Evolutionary conservation across 1,140 invertebrate genomes (phyloP), one percentile per base, ranked within the genome.

Genomic region (Drosophila repleta): DNA sequence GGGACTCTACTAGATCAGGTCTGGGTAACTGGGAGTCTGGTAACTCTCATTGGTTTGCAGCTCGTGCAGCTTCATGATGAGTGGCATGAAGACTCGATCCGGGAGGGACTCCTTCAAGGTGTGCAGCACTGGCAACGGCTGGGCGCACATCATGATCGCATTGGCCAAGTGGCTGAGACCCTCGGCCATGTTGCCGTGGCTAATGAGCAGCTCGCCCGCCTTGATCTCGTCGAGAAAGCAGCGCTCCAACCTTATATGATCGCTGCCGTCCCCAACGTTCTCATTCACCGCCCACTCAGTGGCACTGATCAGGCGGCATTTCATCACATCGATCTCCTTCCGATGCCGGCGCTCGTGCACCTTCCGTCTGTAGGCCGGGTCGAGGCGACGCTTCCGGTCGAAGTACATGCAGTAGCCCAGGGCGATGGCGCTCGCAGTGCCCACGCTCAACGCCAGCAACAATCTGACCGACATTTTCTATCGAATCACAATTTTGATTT

Each of bases 391-490:
- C 92, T 98, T 96, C 69, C 95, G 94, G 92, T 99, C 98, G 92
- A 98, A 99, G 93, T 99, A 99, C 79, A 98, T 95, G 92, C 98
- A 99, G 92, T 99, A 99, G 17, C 97, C 97, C 68, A 99, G 90
- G 88, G 98, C 97, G 76, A 97, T 91, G 26, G 96, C 95, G 10
- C 97, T 96, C 56, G 41, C 63, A 0, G 69, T 55, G 29, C 69
- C 67, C 10, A 43, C 32, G 3, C 32, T 53, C 0, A 71, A 7
- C 10, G 20, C 29, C 53, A 60, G 13, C 37, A 52, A 48, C 11
- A 11, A 13, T 37, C 15, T 57, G 35, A 7, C 20, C 21, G 45
- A 51, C 61, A 65, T 69, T 10, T 4, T 18, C 32, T 11, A 13
- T 35, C 10, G 11, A 13, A 11, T 10, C 21, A 21, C 29, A 10